These are phyloP conservation scores for Trichomycterus rosablanca DNA, from an alignment of 2,113 vertebrate species.

Conservation along the genomic window DNA sequence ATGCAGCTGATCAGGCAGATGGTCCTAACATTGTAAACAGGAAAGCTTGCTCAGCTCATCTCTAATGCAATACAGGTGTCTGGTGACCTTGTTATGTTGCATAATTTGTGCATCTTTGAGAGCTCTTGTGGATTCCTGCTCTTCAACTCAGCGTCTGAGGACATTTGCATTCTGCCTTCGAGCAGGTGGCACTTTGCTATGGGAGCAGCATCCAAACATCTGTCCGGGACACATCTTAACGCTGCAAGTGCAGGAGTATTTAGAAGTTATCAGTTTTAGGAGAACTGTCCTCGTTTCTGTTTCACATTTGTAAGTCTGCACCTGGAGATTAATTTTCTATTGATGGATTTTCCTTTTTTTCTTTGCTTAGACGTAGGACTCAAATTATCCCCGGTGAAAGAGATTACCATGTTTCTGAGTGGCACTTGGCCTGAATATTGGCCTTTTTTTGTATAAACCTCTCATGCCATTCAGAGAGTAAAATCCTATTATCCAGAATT, in stretches of 20 bases:
- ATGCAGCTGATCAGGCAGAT: slow-evolving; percentile 20
- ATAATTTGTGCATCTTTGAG: neutral
- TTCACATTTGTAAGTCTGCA: slow-evolving; percentile 12
- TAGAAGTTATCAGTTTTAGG: slow-evolving; percentile 5
- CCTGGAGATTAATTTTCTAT: slow-evolving; percentile 35
- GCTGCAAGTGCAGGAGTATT: neutral
- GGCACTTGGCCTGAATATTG: slow-evolving; percentile 9
- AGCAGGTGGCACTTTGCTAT: slow-evolving; percentile 3
- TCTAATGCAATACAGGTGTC: slow-evolving; percentile 45
- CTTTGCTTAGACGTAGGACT: neutral
- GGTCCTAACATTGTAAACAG: slow-evolving; percentile 42
- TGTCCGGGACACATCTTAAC: slow-evolving; percentile 1
- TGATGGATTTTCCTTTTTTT: slow-evolving; percentile 26
- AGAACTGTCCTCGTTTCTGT: slow-evolving; percentile 9
- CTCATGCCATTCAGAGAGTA: neutral
- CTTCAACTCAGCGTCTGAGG: neutral
- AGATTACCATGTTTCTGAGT: slow-evolving; percentile 24
- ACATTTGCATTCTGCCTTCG: slow-evolving; percentile 24
- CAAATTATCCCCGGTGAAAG: slow-evolving; percentile 32
- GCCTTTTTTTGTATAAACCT: neutral
- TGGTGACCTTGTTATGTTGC: slow-evolving; percentile 51
- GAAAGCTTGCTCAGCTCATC: slow-evolving; percentile 45
- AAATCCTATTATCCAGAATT: slow-evolving; percentile 20
- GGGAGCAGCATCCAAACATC: slow-evolving; percentile 9
- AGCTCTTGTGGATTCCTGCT: neutral